These are phyloP conservation scores for Cetoscarus ocellatus DNA, from an alignment of 2,797 vertebrate genomes.

Conservation along the genomic window DNA sequence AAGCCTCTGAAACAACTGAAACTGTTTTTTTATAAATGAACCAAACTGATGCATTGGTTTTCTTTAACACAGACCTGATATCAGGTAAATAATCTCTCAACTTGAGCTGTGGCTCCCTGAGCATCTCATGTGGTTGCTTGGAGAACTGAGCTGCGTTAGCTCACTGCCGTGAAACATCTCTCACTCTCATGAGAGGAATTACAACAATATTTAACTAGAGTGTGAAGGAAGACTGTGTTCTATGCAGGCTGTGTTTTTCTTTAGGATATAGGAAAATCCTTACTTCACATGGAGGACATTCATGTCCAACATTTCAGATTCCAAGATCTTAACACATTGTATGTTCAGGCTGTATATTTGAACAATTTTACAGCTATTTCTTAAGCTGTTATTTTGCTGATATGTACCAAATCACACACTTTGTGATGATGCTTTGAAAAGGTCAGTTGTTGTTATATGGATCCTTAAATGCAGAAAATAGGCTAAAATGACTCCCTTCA, in stretches of 20 bases:
- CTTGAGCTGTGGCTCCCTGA: slow-evolving; percentile 11
- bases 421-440: no score
- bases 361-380: no score
- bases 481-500: no score
- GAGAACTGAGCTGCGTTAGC: slow-evolving; percentile 22
- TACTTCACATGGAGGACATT: neutral
- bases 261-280: slow-evolving; percentile 18
- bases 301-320: no score
- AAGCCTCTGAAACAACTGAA: neutral
- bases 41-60: neutral
- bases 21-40: neutral
- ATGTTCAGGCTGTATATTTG: no score
- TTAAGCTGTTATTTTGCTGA: no score
- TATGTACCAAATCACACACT: no score
- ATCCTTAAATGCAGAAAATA: no score
- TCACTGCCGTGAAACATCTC: slow-evolving; percentile 60
- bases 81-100: neutral
- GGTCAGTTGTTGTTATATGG: no score
- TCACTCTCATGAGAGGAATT: slow-evolving; percentile 60
- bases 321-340: no score
- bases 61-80: rapidly evolving
- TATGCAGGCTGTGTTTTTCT: slow-evolving; percentile 16
- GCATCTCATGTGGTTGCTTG: slow-evolving; percentile 30
- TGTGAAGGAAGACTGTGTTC: slow-evolving; percentile 46
- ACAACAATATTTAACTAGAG: slow-evolving; percentile 48